These are phyloP conservation scores for Semicossyphus pulcher DNA, from an alignment of 2,113 vertebrate genomes.

Conservation along the genomic window DNA sequence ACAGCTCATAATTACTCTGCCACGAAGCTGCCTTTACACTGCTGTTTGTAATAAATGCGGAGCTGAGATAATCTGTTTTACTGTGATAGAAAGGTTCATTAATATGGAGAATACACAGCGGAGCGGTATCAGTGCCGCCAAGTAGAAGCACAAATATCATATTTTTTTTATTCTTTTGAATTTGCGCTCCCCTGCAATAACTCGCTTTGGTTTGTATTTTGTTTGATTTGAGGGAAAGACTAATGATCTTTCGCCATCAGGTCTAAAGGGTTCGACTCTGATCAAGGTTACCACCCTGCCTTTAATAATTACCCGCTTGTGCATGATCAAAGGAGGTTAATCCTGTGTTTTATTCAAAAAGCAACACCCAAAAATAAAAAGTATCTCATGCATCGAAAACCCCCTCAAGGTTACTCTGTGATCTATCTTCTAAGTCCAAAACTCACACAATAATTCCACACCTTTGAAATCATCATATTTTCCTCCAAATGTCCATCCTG, in stretches of 20 bases:
- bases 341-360: not conserved
- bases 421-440: not conserved
- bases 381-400: not conserved
- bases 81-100: constrained; percentile 70
- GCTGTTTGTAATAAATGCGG: constrained; percentile 65
- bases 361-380: not conserved
- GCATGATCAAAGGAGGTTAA: constrained; percentile 35
- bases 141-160: constrained; percentile 30
- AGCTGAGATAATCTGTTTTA: constrained; percentile 69
- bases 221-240: constrained; percentile 5
- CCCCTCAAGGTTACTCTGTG: not conserved
- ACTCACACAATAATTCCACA: not conserved
- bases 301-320: constrained; percentile 16
- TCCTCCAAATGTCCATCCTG: not conserved
- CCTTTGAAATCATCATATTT: constrained; percentile 7
- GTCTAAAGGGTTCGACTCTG: constrained; percentile 4
- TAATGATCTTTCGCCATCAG: not conserved
- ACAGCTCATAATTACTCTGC: constrained; percentile 72
- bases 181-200: constrained; percentile 24
- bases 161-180: constrained; percentile 25
- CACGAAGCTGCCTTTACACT: constrained; percentile 60
- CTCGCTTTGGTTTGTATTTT: not conserved
- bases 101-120: constrained; percentile 58
- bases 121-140: constrained; percentile 35
- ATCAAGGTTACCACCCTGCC: constrained; percentile 21